Evolutionary conservation across 2,888 invertebrate genomes (phyloP).

Genomic region (Pinctada fucata): DNA sequence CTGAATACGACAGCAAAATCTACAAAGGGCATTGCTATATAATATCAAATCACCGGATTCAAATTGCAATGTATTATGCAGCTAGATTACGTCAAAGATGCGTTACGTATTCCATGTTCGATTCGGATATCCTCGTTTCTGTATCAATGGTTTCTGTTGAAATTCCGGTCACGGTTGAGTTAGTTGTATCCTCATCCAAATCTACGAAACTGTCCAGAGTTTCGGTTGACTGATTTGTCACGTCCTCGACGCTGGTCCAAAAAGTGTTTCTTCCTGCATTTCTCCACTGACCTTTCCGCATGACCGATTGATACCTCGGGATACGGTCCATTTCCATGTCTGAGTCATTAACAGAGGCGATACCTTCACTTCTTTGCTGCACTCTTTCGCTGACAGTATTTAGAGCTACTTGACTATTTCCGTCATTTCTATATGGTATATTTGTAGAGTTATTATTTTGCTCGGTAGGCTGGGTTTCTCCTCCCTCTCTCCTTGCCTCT

Average conservation of each 20-base stretch:
- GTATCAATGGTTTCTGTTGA: neutral
- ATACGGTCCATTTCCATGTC: neutral
- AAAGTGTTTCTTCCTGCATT: neutral
- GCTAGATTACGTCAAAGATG: neutral
- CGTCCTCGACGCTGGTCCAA: neutral
- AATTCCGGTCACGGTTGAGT: no score
- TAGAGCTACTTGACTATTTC: no score
- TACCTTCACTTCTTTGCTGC: neutral
- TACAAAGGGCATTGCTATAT: no score
- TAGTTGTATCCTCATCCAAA: no score
- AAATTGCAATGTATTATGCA: no score
- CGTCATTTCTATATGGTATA: neutral
- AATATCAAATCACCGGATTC: no score
- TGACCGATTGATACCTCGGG: neutral
- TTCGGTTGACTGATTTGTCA: neutral
- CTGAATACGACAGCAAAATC: no score
- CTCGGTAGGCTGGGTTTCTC: neutral
- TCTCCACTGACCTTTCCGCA: neutral
- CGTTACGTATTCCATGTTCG: neutral
- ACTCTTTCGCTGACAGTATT: neutral
- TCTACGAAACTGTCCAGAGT: neutral
- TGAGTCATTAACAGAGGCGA: neutral
- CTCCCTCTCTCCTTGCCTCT: neutral
- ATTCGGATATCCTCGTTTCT: neutral
- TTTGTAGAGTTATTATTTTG: neutral